A percentile compares a stretch with the other conserved stretches of the same genome.
Evolutionary conservation across 2,888 invertebrate genomes (phyloP).

Genomic region (Galerucella pusilla): DNA sequence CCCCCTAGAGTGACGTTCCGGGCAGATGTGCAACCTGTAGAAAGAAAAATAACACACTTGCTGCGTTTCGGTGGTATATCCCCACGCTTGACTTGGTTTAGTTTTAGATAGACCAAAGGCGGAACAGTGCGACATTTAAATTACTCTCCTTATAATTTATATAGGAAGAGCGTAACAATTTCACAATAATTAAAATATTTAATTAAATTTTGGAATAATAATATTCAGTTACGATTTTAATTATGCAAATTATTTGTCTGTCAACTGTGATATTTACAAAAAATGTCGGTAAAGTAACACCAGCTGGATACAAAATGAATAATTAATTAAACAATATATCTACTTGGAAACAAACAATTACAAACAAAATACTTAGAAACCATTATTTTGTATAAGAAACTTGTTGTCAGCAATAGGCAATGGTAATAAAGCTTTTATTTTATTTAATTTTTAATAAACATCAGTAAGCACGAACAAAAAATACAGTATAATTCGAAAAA

Average conservation of each 20-base stretch:
- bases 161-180: neutral
- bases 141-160: neutral
- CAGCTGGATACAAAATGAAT: too few species aligned
- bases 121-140: conserved; percentile 1
- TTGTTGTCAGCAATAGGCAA: too few species aligned
- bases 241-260: neutral
- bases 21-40: conserved; percentile 56
- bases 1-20: conserved; percentile 47
- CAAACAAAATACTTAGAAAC: too few species aligned
- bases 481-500: too few species aligned
- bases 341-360: too few species aligned
- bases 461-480: too few species aligned
- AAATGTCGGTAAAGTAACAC: too few species aligned
- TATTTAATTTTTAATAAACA: too few species aligned
- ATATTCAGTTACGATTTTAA: neutral
- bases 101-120: conserved; percentile 29
- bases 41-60: conserved; percentile 53
- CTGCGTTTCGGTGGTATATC: conserved; percentile 39
- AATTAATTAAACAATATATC: too few species aligned
- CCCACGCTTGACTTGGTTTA: conserved; percentile 42
- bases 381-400: too few species aligned
- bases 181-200: neutral
- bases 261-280: too few species aligned
- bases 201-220: neutral
- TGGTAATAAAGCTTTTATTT: too few species aligned